Evolutionary conservation across 2,797 vertebrate species (phyloP), one percentile per base, ranked within the genome.

Genomic region (Vultur gryphus): DNA sequence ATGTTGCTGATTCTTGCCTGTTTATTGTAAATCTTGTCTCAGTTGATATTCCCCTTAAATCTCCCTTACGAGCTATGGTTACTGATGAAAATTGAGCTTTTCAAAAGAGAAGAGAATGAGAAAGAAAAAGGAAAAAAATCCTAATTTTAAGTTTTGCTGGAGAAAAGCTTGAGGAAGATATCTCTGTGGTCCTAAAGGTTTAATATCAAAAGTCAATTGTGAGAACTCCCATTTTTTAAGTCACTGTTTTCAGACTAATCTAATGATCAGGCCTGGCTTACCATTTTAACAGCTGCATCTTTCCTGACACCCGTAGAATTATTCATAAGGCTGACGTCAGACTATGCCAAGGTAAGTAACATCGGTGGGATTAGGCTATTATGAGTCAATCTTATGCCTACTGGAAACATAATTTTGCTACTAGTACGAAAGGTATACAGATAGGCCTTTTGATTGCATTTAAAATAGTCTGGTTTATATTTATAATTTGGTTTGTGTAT

Each of bases 291-390:
- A 93, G 46, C 88, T 90, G 92, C 83, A 84, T 88, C 87, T 84
- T 72, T 93, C 55, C 91, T 90, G 80, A 87, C 85, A 94, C 18
- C 43, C 2, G 0, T 28, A 52, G 94, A 95, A 93, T 95, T 95
- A 95, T 95, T 93, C 86, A 95, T 96, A 23, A 89, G 59, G 52
- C 64, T 95, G 91, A 95, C 12, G 9, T 95, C 93, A 95, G 85
- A 21, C 59, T 75, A 8, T 33, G 69, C 79, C 84, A 88, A 88
- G 84, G 84, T 92, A 89, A 80, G 89, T 29, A 93, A 61, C 81
- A 21, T 64, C 33, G 65, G 67, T 76, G 80, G 61, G 84, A 89
- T 92, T 87, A 95, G 75, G 49, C 84, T 71, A 46, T 93, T 94
- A 96, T 88, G 82, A 95, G 85, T 76, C 87, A 89, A 62, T 81